Conservation (phyloP, 2,888 invertebrate species). For the Mesorhabditis spiculigera region DNA sequence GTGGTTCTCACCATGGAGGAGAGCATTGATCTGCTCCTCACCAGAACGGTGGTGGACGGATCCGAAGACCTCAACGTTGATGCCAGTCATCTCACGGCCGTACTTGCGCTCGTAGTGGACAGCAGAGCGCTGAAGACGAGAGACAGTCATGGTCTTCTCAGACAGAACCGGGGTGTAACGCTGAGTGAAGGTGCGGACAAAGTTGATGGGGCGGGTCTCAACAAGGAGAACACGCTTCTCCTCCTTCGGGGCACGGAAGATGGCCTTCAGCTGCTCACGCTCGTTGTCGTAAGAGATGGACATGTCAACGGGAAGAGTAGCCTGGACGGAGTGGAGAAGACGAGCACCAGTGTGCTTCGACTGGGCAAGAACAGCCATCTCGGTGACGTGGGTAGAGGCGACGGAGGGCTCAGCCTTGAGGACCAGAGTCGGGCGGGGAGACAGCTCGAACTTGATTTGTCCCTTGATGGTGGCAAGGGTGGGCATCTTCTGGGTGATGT, state of each 20-base stretch:
- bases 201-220: constrained; percentile 43
- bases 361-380: constrained; percentile 33
- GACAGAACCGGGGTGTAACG: constrained; percentile 35
- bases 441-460: constrained; percentile 25
- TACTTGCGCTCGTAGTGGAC: constrained; percentile 17
- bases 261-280: constrained; percentile 24
- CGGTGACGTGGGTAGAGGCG: constrained; percentile 36
- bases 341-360: constrained; percentile 41
- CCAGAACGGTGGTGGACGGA: constrained; percentile 20
- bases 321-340: constrained; percentile 33
- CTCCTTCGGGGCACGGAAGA: constrained; percentile 25
- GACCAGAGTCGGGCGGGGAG: constrained; percentile 26
- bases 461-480: constrained; percentile 30
- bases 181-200: constrained; percentile 27
- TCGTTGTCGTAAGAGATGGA: constrained; percentile 26
- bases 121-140: constrained; percentile 15
- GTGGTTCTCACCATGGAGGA: constrained; percentile 21
- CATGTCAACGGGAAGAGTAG: constrained; percentile 29
- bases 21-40: constrained; percentile 5
- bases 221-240: constrained; percentile 27
- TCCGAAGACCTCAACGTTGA: constrained; percentile 20
- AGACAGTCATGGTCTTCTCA: constrained; percentile 19
- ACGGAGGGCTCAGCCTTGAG: constrained; percentile 30
- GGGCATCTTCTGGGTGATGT: constrained; percentile 38
- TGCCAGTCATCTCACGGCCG: constrained; percentile 18